These are phyloP conservation scores for Phallusia fumigata DNA, from an alignment of 23 tunicate species.

Conservation along the genomic window DNA sequence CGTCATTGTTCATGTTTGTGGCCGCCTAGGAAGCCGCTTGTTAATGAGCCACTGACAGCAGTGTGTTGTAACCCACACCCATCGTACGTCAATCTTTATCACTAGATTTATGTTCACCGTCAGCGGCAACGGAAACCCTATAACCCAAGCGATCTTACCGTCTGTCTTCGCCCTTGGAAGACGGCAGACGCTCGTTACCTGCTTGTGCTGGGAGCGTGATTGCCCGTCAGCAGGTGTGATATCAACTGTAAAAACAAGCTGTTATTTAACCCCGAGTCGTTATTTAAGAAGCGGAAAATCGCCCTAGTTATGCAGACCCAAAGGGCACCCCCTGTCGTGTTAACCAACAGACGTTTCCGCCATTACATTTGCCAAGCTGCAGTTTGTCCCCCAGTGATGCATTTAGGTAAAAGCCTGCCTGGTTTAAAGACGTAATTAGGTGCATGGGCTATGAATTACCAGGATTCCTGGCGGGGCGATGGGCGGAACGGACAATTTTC, in stretches of 20 bases:
- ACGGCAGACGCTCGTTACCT: neutral
- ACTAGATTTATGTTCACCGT: neutral
- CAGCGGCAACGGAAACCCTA: neutral
- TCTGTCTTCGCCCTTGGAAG: neutral
- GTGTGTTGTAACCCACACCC: neutral
- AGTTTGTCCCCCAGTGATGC: neutral
- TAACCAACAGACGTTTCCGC: neutral
- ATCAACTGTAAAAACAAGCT: neutral
- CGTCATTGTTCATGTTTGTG: neutral
- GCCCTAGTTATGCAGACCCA: neutral
- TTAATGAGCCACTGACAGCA: neutral
- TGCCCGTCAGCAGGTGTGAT: neutral
- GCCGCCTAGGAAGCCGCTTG: neutral
- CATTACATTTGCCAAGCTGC: neutral
- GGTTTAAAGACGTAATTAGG: neutral
- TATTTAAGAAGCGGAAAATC: neutral
- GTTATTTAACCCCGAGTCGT: neutral
- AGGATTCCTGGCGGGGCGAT: neutral
- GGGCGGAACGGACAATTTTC: constrained; percentile 5
- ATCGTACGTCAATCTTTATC: neutral
- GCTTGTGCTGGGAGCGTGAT: neutral
- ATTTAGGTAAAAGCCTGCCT: neutral
- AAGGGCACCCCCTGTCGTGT: too few species aligned
- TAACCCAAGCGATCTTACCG: neutral
- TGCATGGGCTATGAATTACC: neutral